A percentile compares a stretch with the other conserved stretches of the same genome.
These are phyloP conservation scores for Brachyptera putata DNA, from an alignment of 2,888 invertebrate genomes.

Conservation along the genomic window DNA sequence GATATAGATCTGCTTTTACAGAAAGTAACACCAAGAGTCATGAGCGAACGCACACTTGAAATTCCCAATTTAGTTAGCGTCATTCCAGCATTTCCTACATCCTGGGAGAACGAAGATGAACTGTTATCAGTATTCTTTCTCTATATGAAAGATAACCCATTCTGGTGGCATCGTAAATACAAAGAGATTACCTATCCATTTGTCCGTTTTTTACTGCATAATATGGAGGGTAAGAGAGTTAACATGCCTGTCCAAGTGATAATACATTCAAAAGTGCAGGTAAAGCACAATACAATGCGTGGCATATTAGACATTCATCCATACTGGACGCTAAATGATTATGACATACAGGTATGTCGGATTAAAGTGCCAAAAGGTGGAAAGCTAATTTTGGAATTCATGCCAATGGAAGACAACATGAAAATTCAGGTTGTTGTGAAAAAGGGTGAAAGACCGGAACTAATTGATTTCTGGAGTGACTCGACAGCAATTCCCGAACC, in stretches of 20 bases:
- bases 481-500: background rate
- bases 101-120: too few relatives aligned
- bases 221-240: background rate
- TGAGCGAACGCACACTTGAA: background rate
- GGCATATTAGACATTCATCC: background rate
- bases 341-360: background rate
- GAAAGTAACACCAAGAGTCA: background rate
- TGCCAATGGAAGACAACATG: background rate
- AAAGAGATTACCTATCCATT: background rate
- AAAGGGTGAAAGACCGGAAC: background rate
- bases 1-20: too few relatives aligned
- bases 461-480: constrained; percentile 9
- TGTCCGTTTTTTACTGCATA: background rate
- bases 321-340: background rate
- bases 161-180: background rate
- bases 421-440: background rate
- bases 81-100: background rate
- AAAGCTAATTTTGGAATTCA: constrained; percentile 9
- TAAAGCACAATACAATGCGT: background rate
- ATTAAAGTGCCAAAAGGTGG: constrained; percentile 3
- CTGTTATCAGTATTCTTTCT: background rate
- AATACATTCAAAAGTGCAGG: background rate
- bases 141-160: background rate
- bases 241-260: background rate
- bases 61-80: background rate